Evolutionary conservation across 2,888 invertebrate species (phyloP).

Genomic region (Gari tellinella): DNA sequence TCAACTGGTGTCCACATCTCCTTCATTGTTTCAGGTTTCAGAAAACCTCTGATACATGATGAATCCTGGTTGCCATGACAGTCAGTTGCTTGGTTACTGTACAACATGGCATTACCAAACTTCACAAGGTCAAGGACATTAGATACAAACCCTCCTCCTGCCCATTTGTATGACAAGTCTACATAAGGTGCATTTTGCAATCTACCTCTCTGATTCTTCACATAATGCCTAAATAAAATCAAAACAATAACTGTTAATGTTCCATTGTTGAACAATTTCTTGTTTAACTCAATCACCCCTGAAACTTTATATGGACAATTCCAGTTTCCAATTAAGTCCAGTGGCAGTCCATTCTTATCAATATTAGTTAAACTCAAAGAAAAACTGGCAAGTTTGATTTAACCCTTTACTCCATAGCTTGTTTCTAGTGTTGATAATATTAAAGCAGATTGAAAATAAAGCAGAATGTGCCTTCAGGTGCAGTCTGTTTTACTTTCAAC

Average conservation of each 20-base stretch:
- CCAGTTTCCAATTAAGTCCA: too few relatives aligned
- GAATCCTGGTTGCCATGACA: conserved; percentile 1
- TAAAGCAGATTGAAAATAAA: too few relatives aligned
- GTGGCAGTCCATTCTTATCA: too few relatives aligned
- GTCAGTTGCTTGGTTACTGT: conserved; percentile 84
- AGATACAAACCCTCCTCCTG: conserved; percentile 87
- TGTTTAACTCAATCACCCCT: too few relatives aligned
- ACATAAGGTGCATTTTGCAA: conserved; percentile 87
- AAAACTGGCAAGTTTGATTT: too few relatives aligned
- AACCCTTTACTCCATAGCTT: too few relatives aligned
- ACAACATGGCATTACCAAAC: conserved; percentile 87
- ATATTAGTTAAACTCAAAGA: too few relatives aligned
- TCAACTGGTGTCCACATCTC: conserved; percentile 84
- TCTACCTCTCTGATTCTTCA: conserved; percentile 82
- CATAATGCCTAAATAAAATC: conserved; percentile 83
- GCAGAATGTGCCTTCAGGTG: too few relatives aligned
- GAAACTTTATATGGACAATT: too few relatives aligned
- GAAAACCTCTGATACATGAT: conserved; percentile 73
- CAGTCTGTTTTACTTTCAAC: too few relatives aligned
- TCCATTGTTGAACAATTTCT: too few relatives aligned
- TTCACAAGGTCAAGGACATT: conserved; percentile 85
- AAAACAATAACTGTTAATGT: neutral
- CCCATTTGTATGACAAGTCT: conserved; percentile 87
- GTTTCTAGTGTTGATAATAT: too few relatives aligned
- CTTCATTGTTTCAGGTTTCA: conserved; percentile 84